Evolutionary conservation across 2,113 vertebrate genomes (phyloP), one percentile per base, ranked within the genome.

Genomic region (Phodopus roborovskii): DNA sequence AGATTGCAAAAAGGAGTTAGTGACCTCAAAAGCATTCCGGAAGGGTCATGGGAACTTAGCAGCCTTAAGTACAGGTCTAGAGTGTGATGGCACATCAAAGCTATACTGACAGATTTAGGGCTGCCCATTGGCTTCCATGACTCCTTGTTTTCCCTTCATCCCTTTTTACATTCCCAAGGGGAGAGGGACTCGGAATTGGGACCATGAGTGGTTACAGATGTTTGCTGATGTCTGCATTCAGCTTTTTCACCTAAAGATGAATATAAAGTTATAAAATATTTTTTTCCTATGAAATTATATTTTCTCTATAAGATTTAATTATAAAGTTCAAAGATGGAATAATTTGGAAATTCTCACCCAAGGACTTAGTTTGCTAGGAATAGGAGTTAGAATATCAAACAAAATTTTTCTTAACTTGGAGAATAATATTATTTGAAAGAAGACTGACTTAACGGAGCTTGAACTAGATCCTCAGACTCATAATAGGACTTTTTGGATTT

Each of bases 1-100:
- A 96, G 5, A 86, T 94, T 92, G 19, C 30, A 94, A 91, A 95
- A 92, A 68, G 19, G 95, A 97, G 68, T 96, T 88, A 95, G 79
- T 36, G 58, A 92, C 26, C 19, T 77, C 90, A 96, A n/a, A 86
- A 93, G 66, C 24, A 95, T 19, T 90, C 36, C 58, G 88, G 71
- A 95, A 95, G 58, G 58, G 86, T 96, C 92, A 95, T 91, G 90
- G 64, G 84, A 95, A 68, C 5, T 94, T 94, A 92, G 75, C 50
- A 92, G 33, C 48, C 26, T 78, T 89, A 92, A 83, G 48, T 74
- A 90, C 24, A 96, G 64, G 90, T 92, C n/a, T 75, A 96, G 66
- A 64, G 19, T 73, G 56, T 95, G 53, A 88, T 92, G 48, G 66
- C 26, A 74, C 6, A 93, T 95, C 50, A 96, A 90, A 94, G 4